These are phyloP conservation scores for Lepidocyrtoides sp. DNA, from an alignment of 2,888 invertebrate genomes.

Conservation along the genomic window DNA sequence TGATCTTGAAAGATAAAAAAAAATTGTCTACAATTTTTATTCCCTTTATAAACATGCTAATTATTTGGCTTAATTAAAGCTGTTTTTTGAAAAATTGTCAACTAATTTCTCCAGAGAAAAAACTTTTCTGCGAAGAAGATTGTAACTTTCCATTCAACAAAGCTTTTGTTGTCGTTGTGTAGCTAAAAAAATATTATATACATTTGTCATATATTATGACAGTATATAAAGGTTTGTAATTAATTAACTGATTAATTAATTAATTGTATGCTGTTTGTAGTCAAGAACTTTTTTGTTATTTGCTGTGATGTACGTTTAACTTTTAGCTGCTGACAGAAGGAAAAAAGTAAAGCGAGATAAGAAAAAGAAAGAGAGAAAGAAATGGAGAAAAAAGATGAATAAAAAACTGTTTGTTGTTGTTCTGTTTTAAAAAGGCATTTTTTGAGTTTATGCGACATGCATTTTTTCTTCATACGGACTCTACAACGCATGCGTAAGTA, in stretches of 20 bases:
- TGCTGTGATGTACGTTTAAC: conserved; percentile 74
- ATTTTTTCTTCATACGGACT: conserved; percentile 19
- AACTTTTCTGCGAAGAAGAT: too few species aligned
- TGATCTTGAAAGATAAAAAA: not conserved
- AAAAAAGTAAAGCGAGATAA: conserved; percentile 17
- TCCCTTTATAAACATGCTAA: too few species aligned
- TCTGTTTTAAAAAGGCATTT: conserved; percentile 9
- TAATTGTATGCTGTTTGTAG: conserved; percentile 56
- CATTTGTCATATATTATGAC: conserved; percentile 4
- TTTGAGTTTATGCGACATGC: not conserved
- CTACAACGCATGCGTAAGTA: too few species aligned
- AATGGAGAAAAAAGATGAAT: conserved; percentile 2
- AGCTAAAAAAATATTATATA: not conserved
- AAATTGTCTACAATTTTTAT: not conserved
- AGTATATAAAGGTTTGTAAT: conserved; percentile 2
- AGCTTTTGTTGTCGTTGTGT: not conserved
- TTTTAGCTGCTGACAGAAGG: conserved; percentile 59
- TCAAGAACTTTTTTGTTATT: conserved; percentile 69
- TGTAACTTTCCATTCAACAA: conserved; percentile 44
- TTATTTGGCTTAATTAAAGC: too few species aligned
- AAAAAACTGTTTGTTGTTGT: conserved; percentile 55
- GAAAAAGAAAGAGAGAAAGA: conserved; percentile 18
- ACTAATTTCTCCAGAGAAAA: too few species aligned
- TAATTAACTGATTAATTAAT: conserved; percentile 17
- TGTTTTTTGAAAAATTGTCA: too few species aligned